Base-by-base conservation (phyloP, 2,888 invertebrate species). In the Ferdinandea cuprea region DNA sequence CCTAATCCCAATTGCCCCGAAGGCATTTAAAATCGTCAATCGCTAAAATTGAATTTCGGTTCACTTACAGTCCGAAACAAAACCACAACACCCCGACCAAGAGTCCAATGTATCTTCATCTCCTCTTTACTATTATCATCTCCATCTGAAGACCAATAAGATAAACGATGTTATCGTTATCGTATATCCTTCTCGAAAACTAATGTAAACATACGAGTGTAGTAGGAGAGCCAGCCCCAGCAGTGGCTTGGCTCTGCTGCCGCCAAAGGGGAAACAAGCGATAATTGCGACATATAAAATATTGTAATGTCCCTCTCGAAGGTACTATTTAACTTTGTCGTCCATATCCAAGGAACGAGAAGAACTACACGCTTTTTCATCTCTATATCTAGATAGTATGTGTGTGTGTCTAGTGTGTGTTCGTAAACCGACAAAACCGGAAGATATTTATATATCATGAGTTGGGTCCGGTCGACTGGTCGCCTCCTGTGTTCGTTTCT, bases 201-300 rank as follows among this genome's bases (percentile, higher is more conserved):
- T 30, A 71, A 77, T 56, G n/a, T 32, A 63, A 71, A 54, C 61
- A 61, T 37, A 61, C 25, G 50, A 50, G 25, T 17, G 3, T 6
- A 6, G 21, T 4, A 21, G 28, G 15, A 42, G 46, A 6, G 19
- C 17, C n/a, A 42, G 32, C 19, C 30, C 40, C 13, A 15, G n/a
- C n/a, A n/a, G n/a, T n/a, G n/a, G n/a, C n/a, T n/a, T n/a, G n/a
- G n/a, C n/a, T n/a, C n/a, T n/a, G n/a, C 6, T 68, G 9, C 30
- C 48, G 30, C 56, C 68, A 4, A 42, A 28, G 50, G 58, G 56
- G 28, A 80, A 74, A 74, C 69, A 74, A 69, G 74, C 74, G 74
- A 80, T 80, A 80, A 80, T 80, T 80, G 68, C 74, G 68, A 69
- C 80, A 69, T 44, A 61, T 80, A 74, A 80, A 74, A 80, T 74